phyloP scores from a whole-genome alignment of 37 sponge, comb jelly and placozoan species.

The Geodia barretti region DNA sequence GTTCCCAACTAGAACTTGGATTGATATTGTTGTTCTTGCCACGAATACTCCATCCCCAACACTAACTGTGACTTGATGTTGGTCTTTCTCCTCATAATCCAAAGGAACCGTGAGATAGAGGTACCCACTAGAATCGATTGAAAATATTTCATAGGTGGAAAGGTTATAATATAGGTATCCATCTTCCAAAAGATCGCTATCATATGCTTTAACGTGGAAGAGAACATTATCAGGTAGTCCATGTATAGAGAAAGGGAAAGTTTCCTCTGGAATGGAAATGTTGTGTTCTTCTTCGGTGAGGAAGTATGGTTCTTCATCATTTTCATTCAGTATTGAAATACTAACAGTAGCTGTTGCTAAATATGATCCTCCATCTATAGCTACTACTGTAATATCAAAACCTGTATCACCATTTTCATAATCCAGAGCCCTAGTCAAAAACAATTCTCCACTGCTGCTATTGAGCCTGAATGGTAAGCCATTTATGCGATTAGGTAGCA shows the following conservation, averaged over 20 bases:
- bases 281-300: slow-evolving; percentile 11
- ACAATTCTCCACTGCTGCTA: slow-evolving; percentile 24
- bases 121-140: slow-evolving; percentile 41
- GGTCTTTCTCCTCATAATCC: slow-evolving; percentile 37
- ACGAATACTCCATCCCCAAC: slow-evolving; percentile 48
- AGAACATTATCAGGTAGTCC: slow-evolving; percentile 32
- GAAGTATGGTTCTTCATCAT: slow-evolving; percentile 57
- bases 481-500: not conserved
- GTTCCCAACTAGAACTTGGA: slow-evolving; percentile 24
- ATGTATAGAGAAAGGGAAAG: not conserved
- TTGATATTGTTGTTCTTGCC: slow-evolving; percentile 18
- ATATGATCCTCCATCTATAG: slow-evolving; percentile 56
- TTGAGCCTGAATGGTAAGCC: slow-evolving; percentile 38
- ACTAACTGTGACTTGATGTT: slow-evolving; percentile 21
- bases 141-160: slow-evolving; percentile 18
- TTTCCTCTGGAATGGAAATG: slow-evolving; percentile 23
- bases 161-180: slow-evolving; percentile 20
- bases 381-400: slow-evolving; percentile 39
- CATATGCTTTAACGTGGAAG: slow-evolving; percentile 4
- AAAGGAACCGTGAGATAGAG: slow-evolving; percentile 37
- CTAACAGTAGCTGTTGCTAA: slow-evolving; percentile 31
- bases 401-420: slow-evolving; percentile 31
- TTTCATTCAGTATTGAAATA: slow-evolving; percentile 24
- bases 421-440: slow-evolving; percentile 21
- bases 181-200: slow-evolving; percentile 7